Evolutionary conservation across 2,888 invertebrate genomes (phyloP).

Genomic region (Eristalis intricaria): DNA sequence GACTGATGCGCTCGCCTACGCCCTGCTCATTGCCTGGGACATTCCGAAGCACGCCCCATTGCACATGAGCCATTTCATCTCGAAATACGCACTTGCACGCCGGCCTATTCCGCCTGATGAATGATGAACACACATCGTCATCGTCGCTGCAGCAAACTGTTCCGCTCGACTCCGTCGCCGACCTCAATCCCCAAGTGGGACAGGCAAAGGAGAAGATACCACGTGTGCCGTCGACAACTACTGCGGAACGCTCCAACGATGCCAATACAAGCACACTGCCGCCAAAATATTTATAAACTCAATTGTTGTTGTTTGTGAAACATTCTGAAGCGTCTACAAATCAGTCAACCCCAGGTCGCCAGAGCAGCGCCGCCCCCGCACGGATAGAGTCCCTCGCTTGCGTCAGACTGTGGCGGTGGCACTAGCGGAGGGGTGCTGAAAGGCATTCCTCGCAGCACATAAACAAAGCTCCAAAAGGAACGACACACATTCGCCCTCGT

Average conservation of each 20-base stretch:
- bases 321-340: not conserved
- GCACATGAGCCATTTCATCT: not conserved
- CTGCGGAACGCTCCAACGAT: slow-evolving; percentile 22
- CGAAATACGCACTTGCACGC: not conserved
- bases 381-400: not conserved
- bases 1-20: not conserved
- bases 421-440: not conserved
- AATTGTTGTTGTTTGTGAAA: not conserved
- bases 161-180: slow-evolving; percentile 40
- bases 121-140: not conserved
- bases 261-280: slow-evolving; percentile 39
- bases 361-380: not conserved
- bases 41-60: not conserved
- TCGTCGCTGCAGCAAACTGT: not conserved
- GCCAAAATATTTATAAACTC: slow-evolving; percentile 23
- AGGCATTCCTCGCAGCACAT: not conserved
- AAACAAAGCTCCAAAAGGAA: not conserved
- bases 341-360: not conserved
- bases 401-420: not conserved
- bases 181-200: slow-evolving; percentile 59
- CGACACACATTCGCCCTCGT: not conserved
- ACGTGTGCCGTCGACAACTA: slow-evolving; percentile 36
- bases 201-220: slow-evolving; percentile 15
- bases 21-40: not conserved
- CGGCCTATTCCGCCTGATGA: not conserved